Base-by-base conservation (phyloP, 2,113 vertebrate species). In the Monarcha castaneiventris region DNA sequence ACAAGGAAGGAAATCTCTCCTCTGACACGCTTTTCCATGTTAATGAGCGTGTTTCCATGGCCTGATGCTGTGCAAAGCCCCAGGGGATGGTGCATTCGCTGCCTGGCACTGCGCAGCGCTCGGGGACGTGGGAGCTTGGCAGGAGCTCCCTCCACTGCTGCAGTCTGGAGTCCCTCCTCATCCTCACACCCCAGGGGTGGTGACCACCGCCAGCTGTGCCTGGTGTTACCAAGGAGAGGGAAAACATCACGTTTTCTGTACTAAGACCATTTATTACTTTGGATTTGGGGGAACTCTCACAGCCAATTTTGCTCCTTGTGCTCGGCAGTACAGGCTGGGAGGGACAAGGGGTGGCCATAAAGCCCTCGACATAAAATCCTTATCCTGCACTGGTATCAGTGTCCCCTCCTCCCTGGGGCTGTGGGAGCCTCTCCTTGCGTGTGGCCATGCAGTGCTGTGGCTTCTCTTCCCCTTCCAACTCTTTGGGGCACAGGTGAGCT, bases 101-200 rank as follows among this genome's bases (percentile, higher is more conserved):
- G 89, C 55, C 32, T 32, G 68, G 61, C 30, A 62, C n/a, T 3
- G 13, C 0, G 0, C 1, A 0, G 64, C 0, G 0, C 75, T 72
- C 20, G 1, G 52, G 25, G 46, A 51, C 48, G 52, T 1, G 2
- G 56, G 41, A 87, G 61, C 46, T 74, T 23, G 20, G 66, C 39
- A 5, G 62, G 3, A 75, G 35, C 58, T 59, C 7, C 18, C 23
- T 49, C 37, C 5, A 0, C 39, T 59, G 51, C 59, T 13, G 10
- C 59, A 37, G 30, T 4, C 59, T 13, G 10, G 54, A 37, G 30
- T 4, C 35, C 15, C 56, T 67, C 83, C 71, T 83, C 79, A 67
- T 63, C 75, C 83, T 88, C 83, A 9, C 0, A 0, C 39, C 79
- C 33, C 29, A 23, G 21, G 13, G 29, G 10, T 22, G 18, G 18